Evolutionary conservation across 2,113 vertebrate genomes (phyloP), one percentile per base, ranked within the genome.

Genomic region (Heterochromis multidens): DNA sequence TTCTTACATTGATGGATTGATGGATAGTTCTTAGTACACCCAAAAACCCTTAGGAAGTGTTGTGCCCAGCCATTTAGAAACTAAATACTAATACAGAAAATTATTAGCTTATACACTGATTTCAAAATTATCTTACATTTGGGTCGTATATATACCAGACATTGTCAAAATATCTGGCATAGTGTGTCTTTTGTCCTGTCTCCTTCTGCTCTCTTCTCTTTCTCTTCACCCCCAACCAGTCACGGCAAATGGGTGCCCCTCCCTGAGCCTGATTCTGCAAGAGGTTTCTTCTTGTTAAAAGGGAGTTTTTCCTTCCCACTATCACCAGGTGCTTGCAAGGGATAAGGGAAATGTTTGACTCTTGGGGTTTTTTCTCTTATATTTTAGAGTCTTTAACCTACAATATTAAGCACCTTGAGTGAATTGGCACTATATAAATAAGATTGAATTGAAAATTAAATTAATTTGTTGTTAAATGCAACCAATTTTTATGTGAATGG

Each of bases 361-460:
- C 7, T 17, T 43, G n/a, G 2, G 0, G 1, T 1, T 40, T 40
- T 63, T 0, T 35, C 33, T 35, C 33, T 35, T 10, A 4, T 40
- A 12, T 12, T 3, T 3, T 40, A 40, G 37, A 11, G 12, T 40
- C 10, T 40, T 40, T 12, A 12, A 10, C 37, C 37, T n/a, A n/a
- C n/a, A n/a, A n/a, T n/a, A n/a, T n/a, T n/a, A n/a, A n/a, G n/a
- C n/a, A n/a, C n/a, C n/a, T 40, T 12, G 10, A 40, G 37, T 40
- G 37, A 40, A 12, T 40, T 40, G 37, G 2, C 3, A 40, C 37
- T 40, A 12, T 40, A 40, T 10, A 10, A 9, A 37, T 37, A 37
- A 37, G 35, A 37, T 37, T 10, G 8, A 10, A 37, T 37, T 37
- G 35, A 37, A 37, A 37, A 37, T 10, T 37, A 9, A 35, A 35